Evolutionary conservation across 2,797 vertebrate species (phyloP), one percentile per base, ranked within the genome.

Genomic region (Caiman crocodilus): DNA sequence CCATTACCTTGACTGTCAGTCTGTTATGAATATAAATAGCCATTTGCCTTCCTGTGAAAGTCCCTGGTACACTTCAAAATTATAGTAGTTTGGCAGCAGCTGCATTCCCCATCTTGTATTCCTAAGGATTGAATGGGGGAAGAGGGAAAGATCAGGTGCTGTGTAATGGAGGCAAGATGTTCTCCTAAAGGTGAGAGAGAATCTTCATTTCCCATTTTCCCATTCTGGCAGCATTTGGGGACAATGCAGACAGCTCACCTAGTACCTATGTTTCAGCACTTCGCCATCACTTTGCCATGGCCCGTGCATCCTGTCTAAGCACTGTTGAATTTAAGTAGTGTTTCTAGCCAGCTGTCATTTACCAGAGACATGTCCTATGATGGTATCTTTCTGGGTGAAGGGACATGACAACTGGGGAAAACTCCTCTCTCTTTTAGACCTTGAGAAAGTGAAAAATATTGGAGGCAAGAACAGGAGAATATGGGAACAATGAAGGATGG

Each of bases 1-100:
- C 84, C 84, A 75, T 90, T 94, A 73, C 90, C 92, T 93, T 69
- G 61, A 25, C 77, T 90, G 93, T 82, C 94, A 95, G 77, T 12
- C 84, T 18, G 0, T 4, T 20, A 71, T 76, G 83, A 89, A 80
- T 89, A 86, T 79, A 80, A 90, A 87, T 56, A 91, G 82, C 11
- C 76, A 60, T 81, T 65, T 35, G 73, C 87, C 73, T 85, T 60
- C 71, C n/a, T 0, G 1, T 16, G 82, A 80, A 95, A 88, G 65
- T 73, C 2, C 6, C 28, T 93, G 75, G 21, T 87, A 84, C 59
- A 32, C n/a, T 93, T 64, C 91, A 87, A 78, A 84, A 84, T 90
- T 86, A 61, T 86, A 78, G 80, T 58, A 84, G 21, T 87, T 86
- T 85, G 93, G 87, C 77, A 84, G 82, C 32, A 58, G 5, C 14